These are phyloP conservation scores for Schlechtendalia chinensis DNA, from an alignment of 1,140 invertebrate genomes.

Conservation along the genomic window DNA sequence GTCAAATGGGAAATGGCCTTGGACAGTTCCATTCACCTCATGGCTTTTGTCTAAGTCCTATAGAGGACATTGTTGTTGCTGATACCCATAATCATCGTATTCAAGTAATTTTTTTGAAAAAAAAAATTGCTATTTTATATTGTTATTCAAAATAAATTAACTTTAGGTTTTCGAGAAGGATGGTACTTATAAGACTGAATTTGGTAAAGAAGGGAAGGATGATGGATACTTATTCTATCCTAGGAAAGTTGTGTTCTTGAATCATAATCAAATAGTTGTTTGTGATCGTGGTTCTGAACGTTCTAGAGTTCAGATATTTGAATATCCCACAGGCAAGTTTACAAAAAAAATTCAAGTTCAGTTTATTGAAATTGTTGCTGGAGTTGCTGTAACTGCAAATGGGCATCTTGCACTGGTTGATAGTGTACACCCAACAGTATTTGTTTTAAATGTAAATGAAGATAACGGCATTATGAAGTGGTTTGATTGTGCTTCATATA, in stretches of 20 bases:
- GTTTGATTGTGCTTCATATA: conserved; percentile 96
- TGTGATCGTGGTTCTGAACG: conserved; percentile 95
- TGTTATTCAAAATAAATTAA: neutral
- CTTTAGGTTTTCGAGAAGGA: conserved; percentile 82
- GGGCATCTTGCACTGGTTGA: conserved; percentile 96
- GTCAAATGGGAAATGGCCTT: conserved; percentile 83
- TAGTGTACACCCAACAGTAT: conserved; percentile 94
- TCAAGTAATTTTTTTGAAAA: conserved; percentile 62
- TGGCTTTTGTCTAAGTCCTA: conserved; percentile 90
- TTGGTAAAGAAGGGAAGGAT: conserved; percentile 86
- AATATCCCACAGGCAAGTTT: conserved; percentile 78
- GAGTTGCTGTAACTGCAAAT: conserved; percentile 83
- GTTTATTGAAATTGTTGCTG: conserved; percentile 95
- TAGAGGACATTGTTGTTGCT: conserved; percentile 92
- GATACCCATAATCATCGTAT: conserved; percentile 96
- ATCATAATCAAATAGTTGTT: conserved; percentile 86
- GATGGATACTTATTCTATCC: conserved; percentile 97
- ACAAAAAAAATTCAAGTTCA: conserved; percentile 87
- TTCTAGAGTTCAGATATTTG: conserved; percentile 93
- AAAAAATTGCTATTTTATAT: neutral
- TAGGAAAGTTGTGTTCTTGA: conserved; percentile 90
- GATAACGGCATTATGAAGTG: conserved; percentile 85
- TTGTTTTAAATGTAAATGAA: conserved; percentile 75
- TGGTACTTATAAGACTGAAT: conserved; percentile 84
- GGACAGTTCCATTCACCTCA: conserved; percentile 95